Conservation (phyloP, 2,797 vertebrate genomes). For the Chelonia mydas region DNA sequence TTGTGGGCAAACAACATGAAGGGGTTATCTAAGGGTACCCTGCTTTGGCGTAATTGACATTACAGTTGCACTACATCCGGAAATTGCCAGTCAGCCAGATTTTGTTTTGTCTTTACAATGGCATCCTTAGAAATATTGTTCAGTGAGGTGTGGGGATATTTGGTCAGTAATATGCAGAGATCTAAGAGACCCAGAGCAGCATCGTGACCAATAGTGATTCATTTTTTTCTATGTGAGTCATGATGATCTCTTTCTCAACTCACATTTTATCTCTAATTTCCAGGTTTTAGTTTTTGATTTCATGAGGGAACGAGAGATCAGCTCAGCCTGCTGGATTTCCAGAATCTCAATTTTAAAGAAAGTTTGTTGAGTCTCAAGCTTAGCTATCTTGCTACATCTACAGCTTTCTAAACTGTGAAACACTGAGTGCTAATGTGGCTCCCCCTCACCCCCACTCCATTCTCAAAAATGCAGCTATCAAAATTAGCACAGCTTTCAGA, state of each 20-base stretch:
- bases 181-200: neutral
- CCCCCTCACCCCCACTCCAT: neutral
- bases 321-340: neutral
- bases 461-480: neutral
- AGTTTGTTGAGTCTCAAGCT: neutral
- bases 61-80: neutral
- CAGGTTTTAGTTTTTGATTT: neutral
- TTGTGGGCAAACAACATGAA: neutral
- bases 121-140: neutral
- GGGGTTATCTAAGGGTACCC: neutral
- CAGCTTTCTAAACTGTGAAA: neutral
- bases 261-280: neutral
- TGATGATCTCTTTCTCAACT: neutral
- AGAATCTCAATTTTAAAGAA: neutral
- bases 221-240: neutral
- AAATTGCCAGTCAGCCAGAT: neutral
- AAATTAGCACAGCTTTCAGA: neutral
- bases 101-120: neutral
- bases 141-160: neutral
- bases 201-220: neutral
- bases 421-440: neutral
- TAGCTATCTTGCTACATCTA: neutral
- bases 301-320: neutral
- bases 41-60: neutral
- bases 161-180: neutral